These are phyloP conservation scores for Disparrhopalites patrizii DNA, from an alignment of 2,888 invertebrate genomes.

Conservation along the genomic window DNA sequence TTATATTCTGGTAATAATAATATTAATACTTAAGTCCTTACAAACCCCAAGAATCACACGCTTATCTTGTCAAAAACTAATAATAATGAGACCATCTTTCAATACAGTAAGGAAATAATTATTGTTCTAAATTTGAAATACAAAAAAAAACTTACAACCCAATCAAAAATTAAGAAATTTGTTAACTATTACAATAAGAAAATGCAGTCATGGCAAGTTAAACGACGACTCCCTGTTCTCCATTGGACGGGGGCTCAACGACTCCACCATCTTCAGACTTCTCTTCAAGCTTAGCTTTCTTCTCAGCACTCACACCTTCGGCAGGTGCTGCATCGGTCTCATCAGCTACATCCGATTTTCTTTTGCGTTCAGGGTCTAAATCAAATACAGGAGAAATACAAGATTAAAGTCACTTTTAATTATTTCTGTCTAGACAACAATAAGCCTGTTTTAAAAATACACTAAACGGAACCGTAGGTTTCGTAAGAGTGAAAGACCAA, in stretches of 20 bases:
- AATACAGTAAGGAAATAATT: constrained; percentile 26
- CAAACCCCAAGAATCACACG: constrained; percentile 19
- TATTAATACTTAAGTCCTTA: background rate
- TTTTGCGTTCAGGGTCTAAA: constrained; percentile 37
- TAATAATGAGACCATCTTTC: constrained; percentile 28
- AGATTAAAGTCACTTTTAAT: constrained; percentile 1
- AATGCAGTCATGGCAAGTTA: constrained; percentile 29
- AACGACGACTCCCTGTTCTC: constrained; percentile 40
- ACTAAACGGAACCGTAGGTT: background rate
- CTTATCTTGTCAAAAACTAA: constrained; percentile 23
- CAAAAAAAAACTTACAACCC: constrained; percentile 27
- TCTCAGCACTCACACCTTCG: constrained; percentile 35
- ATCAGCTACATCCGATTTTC: constrained; percentile 40
- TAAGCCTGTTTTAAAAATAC: background rate
- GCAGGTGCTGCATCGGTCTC: constrained; percentile 31
- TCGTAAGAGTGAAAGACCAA: no score
- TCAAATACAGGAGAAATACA: constrained; percentile 8
- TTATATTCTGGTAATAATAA: background rate
- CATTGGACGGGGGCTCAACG: constrained; percentile 39
- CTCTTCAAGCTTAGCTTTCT: constrained; percentile 47
- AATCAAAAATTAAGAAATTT: constrained; percentile 29
- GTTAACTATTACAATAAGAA: constrained; percentile 16
- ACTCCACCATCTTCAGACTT: constrained; percentile 39
- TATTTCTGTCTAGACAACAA: background rate
- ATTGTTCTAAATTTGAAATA: constrained; percentile 20